Percentiles rank a stretch among this genome's conserved stretches.
These are phyloP conservation scores for Dicaeum eximium DNA, from an alignment of 2,113 vertebrate species.

Conservation along the genomic window DNA sequence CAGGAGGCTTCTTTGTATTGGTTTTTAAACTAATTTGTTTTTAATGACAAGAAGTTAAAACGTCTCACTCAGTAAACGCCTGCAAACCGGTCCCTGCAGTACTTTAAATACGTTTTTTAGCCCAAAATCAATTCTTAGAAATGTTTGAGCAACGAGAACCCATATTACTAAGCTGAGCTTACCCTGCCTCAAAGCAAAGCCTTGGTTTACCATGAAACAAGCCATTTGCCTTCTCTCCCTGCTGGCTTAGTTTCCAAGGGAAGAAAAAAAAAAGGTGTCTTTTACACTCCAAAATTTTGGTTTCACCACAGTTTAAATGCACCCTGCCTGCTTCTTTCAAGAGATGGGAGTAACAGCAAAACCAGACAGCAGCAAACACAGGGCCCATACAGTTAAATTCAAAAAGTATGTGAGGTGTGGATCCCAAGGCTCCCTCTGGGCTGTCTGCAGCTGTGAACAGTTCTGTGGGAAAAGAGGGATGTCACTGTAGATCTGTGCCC, in stretches of 20 bases:
- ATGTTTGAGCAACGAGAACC: neutral
- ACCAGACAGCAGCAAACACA: neutral
- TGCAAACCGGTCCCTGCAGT: neutral
- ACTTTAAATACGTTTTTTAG: neutral
- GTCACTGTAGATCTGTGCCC: neutral
- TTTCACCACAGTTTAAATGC: neutral
- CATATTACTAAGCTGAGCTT: neutral
- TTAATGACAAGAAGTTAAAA: neutral
- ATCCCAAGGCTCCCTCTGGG: neutral
- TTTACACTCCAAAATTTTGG: neutral
- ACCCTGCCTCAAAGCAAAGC: neutral
- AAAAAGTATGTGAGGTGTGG: neutral
- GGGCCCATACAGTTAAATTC: neutral
- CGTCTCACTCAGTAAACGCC: neutral
- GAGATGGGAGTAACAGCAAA: neutral
- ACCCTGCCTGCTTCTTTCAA: neutral
- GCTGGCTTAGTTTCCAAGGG: neutral
- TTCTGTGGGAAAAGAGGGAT: neutral
- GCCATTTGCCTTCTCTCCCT: neutral
- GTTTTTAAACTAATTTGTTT: neutral
- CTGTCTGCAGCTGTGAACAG: neutral
- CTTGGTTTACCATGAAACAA: neutral
- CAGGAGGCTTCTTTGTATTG: neutral
- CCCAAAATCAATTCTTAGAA: neutral
- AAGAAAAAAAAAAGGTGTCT: neutral